Evolutionary conservation across 2,797 vertebrate species (phyloP).

Genomic region (Myotis pilosus): DNA sequence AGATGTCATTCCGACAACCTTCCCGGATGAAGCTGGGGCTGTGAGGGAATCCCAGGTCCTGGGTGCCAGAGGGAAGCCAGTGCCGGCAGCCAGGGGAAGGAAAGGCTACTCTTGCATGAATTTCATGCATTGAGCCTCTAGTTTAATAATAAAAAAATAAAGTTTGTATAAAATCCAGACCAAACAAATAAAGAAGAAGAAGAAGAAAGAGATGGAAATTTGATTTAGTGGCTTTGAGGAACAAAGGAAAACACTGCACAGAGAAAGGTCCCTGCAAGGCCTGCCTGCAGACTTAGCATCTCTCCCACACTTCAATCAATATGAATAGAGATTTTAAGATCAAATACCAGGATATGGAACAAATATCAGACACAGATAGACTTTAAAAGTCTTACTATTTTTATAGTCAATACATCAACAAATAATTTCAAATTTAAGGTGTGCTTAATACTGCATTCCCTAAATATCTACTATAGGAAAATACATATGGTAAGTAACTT

Average conservation of each 20-base stretch:
- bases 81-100: accelerated
- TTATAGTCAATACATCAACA: neutral
- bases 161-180: neutral
- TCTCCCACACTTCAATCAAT: neutral
- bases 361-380: neutral
- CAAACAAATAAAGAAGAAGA: constrained; percentile 15
- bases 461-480: neutral
- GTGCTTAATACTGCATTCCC: neutral
- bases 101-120: too few species aligned
- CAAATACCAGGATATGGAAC: neutral
- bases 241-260: neutral
- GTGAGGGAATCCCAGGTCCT: accelerated
- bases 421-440: neutral
- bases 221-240: neutral
- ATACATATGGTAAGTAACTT: neutral
- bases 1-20: too few species aligned
- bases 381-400: neutral
- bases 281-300: neutral
- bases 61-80: too few species aligned
- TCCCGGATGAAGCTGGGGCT: too few species aligned
- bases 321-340: constrained; percentile 7
- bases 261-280: neutral
- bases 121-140: neutral
- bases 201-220: neutral
- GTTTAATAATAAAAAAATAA: neutral